A percentile compares a stretch with the other conserved stretches of the same genome.
Conservation (phyloP, 2,888 invertebrate genomes). For the Poecilobothrus nobilitatus region DNA sequence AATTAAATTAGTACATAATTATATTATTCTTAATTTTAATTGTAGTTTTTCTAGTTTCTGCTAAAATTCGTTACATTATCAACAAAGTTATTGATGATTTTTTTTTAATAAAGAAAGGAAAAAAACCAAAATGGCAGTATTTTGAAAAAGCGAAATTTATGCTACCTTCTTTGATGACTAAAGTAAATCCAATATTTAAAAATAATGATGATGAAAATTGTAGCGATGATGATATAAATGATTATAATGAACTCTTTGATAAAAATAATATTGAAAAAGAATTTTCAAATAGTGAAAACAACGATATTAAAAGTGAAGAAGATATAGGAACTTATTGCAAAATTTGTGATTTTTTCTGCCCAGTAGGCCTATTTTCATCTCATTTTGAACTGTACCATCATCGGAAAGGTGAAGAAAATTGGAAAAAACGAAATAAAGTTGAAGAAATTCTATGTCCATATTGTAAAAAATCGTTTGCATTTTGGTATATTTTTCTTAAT, state of each 20-base stretch:
- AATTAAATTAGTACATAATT: background rate
- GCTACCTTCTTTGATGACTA: background rate
- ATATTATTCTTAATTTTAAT: background rate
- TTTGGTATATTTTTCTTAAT: background rate
- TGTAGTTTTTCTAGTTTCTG: background rate
- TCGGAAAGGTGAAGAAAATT: background rate
- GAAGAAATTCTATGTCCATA: background rate
- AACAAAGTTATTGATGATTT: background rate
- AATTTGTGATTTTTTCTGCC: background rate
- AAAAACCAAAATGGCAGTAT: background rate
- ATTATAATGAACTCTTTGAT: no score
- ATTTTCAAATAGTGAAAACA: background rate
- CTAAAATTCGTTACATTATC: background rate
- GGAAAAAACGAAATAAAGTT: background rate
- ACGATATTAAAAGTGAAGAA: background rate
- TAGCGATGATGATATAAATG: no score
- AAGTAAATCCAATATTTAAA: background rate
- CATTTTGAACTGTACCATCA: background rate
- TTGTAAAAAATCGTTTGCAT: background rate
- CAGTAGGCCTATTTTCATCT: background rate
- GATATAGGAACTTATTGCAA: background rate
- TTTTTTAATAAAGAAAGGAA: background rate
- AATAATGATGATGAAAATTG: background rate
- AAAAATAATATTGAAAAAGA: no score
- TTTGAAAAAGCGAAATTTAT: background rate